Evolutionary conservation across 2,113 vertebrate genomes (phyloP).

Genomic region (Ardeotis arabs): DNA sequence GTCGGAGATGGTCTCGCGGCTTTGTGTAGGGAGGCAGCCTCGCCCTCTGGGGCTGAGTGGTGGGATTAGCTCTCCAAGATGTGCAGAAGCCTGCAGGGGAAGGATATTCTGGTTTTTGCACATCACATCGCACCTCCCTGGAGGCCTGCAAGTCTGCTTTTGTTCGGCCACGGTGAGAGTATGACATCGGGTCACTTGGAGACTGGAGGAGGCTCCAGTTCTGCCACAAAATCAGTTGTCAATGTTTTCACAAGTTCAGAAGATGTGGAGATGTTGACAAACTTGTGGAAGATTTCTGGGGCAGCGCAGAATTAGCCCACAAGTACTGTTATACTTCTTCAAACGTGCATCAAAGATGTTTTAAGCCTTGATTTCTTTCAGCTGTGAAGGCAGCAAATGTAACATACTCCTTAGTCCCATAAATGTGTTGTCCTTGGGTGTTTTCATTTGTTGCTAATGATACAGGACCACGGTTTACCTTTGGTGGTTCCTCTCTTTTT

Average conservation of each 20-base stretch:
- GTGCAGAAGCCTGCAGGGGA: background rate
- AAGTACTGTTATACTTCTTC: background rate
- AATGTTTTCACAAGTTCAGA: background rate
- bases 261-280: background rate
- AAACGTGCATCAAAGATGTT: rapidly evolving
- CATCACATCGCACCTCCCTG: rapidly evolving
- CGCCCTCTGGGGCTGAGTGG: background rate
- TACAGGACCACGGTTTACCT: background rate
- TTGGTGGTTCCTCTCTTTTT: background rate
- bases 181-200: rapidly evolving
- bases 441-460: background rate
- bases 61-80: background rate
- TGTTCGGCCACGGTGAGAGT: background rate
- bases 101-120: background rate
- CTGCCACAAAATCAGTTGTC: rapidly evolving
- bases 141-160: background rate
- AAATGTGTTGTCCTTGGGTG: background rate
- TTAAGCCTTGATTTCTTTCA: background rate
- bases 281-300: background rate
- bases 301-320: background rate
- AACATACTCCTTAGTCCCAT: background rate
- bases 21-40: conserved; percentile 15
- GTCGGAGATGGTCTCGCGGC: background rate
- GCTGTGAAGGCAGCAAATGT: background rate
- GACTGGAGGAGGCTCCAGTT: background rate